Percentiles rank a stretch among this genome's conserved stretches.
These are phyloP conservation scores for Chroicocephalus ridibundus DNA, from an alignment of 2,113 vertebrate genomes.

Conservation along the genomic window DNA sequence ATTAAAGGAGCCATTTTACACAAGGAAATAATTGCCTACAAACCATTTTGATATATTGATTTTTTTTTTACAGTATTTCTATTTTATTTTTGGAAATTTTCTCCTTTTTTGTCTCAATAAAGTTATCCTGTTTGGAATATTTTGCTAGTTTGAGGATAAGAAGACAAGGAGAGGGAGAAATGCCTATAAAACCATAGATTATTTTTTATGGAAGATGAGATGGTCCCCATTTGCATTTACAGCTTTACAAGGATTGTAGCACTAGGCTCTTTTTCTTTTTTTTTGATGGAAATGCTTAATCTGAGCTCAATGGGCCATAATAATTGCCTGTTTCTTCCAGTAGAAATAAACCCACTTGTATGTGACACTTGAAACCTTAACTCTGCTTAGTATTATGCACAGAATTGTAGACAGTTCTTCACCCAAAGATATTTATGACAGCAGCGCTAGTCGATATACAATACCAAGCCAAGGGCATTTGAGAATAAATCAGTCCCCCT, in stretches of 20 bases:
- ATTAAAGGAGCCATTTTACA: neutral
- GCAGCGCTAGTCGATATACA: slow-evolving; percentile 17
- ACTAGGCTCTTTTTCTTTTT: neutral
- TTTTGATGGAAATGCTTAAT: slow-evolving; percentile 56
- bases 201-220: slow-evolving; percentile 31
- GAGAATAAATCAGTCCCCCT: slow-evolving; percentile 45
- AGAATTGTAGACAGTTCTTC: slow-evolving; percentile 22
- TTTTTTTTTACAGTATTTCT: neutral
- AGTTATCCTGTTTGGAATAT: neutral
- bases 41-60: neutral
- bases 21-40: neutral
- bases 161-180: neutral
- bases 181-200: slow-evolving; percentile 9
- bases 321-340: slow-evolving; percentile 57
- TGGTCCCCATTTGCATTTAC: slow-evolving; percentile 48
- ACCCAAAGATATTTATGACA: slow-evolving; percentile 51
- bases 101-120: neutral
- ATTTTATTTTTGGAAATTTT: neutral
- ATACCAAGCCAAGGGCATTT: slow-evolving; percentile 28
- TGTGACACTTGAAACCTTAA: slow-evolving; percentile 50
- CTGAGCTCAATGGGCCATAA: slow-evolving; percentile 59
- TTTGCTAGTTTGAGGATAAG: neutral
- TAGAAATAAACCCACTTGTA: slow-evolving; percentile 49
- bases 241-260: slow-evolving; percentile 49
- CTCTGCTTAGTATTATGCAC: slow-evolving; percentile 11